phyloP scores from a whole-genome alignment of 2,113 vertebrate species.

The Entelurus aequoreus region DNA sequence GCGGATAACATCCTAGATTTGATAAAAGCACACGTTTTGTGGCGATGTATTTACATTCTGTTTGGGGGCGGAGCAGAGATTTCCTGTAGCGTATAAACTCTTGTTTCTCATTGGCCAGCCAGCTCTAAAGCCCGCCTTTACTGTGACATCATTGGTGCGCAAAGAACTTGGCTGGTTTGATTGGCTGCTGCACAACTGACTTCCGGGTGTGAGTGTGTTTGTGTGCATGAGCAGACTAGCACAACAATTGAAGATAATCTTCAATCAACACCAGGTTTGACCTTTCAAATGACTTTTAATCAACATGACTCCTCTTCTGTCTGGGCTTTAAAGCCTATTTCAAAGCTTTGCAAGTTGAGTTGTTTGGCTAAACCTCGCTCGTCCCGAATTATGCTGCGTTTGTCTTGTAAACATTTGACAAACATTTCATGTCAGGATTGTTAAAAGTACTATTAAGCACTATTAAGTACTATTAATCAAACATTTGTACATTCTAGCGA shows the following conservation, averaged over 20 bases:
- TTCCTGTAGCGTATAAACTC: background rate
- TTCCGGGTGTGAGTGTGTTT: slow-evolving; percentile 56
- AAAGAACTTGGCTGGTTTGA: slow-evolving; percentile 3
- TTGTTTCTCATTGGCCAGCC: background rate
- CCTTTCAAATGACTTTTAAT: background rate
- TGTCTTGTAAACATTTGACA: background rate
- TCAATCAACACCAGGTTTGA: slow-evolving; percentile 24
- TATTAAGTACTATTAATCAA: background rate
- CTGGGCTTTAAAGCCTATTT: background rate
- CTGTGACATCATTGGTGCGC: slow-evolving; percentile 27
- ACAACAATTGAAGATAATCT: background rate
- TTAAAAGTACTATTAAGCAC: no score
- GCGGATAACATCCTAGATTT: no score
- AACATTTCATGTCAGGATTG: background rate
- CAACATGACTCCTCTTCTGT: background rate
- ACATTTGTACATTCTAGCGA: background rate
- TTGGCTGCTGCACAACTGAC: slow-evolving; percentile 41
- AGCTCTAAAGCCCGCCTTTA: slow-evolving; percentile 12
- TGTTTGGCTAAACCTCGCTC: background rate
- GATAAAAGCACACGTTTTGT: no score
- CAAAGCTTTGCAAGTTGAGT: background rate
- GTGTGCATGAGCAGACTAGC: background rate
- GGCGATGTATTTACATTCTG: no score
- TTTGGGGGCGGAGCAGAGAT: no score
- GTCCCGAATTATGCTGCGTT: background rate